Base-by-base conservation (phyloP, 2,113 vertebrate genomes). In the Perognathus longimembris region DNA sequence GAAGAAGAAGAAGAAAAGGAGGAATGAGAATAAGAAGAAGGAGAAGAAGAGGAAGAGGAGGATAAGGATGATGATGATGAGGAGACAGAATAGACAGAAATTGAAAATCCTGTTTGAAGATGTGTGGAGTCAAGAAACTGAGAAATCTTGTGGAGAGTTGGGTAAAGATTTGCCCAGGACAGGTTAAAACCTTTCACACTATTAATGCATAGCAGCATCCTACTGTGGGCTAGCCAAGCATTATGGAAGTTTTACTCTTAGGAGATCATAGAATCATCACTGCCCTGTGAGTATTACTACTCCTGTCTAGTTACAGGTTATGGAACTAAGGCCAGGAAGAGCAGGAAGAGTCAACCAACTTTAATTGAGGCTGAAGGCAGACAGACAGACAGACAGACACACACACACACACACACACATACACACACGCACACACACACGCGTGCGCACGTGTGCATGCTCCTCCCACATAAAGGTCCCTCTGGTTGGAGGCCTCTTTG, bases 381-480 rank as follows among this genome's bases (percentile, higher is more conserved):
- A 86, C 12, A 67, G 1, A 28, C 18, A 64, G 54, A 81, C 7
- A 10, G 67, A 38, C 45, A 45, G 8, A 45, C 45, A 45, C 45
- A 45, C 42, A 45, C 42, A 45, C 42, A 45, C 42, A 45, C 42
- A 45, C 42, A 45, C 42, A 45, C 42, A 45, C 42, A 45, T 11
- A 45, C 42, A 45, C 45, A 45, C 45, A 45, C 45, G 12, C 45
- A 45, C 45, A 45, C 45, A 45, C 45, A 11, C 1, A 11, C 6
- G 45, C 12, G 45, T 5, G 45, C 45, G 45, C 45, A 45, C 45
- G 10, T 10, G 42, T 45, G 42, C 42, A 45, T 45, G 42, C 42
- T 5, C 42, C 5, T 64, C 34, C n/a, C 6, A 1, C 7, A 1
- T n/a, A 11, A 69, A 82, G 15, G 7, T 14, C 17, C 3, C 4